Evolutionary conservation across 1,140 invertebrate genomes (phyloP), one percentile per base, ranked within the genome.

Genomic region (Calosoma granatense): DNA sequence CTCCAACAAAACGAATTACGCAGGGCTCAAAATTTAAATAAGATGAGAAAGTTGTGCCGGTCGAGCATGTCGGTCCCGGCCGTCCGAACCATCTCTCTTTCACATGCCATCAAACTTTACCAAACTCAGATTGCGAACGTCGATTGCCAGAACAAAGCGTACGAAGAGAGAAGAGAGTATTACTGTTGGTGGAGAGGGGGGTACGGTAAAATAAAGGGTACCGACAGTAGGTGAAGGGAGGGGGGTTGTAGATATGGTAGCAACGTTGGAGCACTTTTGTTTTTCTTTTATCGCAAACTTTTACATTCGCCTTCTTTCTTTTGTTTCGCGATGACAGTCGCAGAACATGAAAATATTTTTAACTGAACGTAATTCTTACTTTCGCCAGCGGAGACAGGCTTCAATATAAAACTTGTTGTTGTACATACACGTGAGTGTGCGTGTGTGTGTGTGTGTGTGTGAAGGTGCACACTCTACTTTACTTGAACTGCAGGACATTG

Each of bases 101-200:
- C 58, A 55, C 60, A 53, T 63, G 55, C 60, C 61, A 64, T 64
- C 63, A 63, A 64, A 64, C 63, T 64, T 65, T 63, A 56, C 47
- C 53, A 51, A 64, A 64, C 61, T 63, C 52, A 63, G 62, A 65
- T 65, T 65, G 63, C 60, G 39, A 65, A 63, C 41, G 15, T 47
- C 41, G 41, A 47, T 47, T 47, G 6, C 15, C 41, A 47, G 15
- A 17, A 47, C 41, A 17, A 47, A 47, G 15, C 15, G 41, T 47
- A 47, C 41, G 41, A 12, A n/a, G 26, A 36, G 17, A 47, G 41
- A 47, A 47, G 41, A 47, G 17, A n/a, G n/a, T n/a, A n/a, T n/a
- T n/a, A n/a, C n/a, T n/a, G n/a, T n/a, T n/a, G n/a, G n/a, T n/a
- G n/a, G n/a, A n/a, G n/a, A n/a, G n/a, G n/a, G n/a, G n/a, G n/a